Conservation (phyloP, 1,140 invertebrate species). For the Zaprionus africanus region DNA sequence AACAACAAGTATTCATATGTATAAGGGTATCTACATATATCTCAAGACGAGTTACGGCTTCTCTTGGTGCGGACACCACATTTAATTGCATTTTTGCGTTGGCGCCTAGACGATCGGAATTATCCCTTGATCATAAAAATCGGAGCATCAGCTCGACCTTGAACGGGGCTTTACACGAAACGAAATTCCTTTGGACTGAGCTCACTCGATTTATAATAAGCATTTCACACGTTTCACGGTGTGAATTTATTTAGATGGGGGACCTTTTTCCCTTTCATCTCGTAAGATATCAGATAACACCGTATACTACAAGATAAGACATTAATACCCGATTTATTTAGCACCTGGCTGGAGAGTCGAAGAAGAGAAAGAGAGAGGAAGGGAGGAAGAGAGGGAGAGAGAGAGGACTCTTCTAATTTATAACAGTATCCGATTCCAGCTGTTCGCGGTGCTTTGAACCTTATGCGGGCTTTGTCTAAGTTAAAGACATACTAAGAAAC, state of each 20-base stretch:
- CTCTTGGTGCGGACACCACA: slow-evolving; percentile 5
- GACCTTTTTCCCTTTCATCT: slow-evolving; percentile 55
- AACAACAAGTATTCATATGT: not conserved
- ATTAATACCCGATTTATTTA: slow-evolving; percentile 59
- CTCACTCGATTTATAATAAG: slow-evolving; percentile 27
- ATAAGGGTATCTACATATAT: not conserved
- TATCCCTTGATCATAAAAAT: slow-evolving; percentile 12
- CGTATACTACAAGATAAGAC: slow-evolving; percentile 30
- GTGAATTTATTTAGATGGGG: slow-evolving; percentile 59
- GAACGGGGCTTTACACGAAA: slow-evolving; percentile 38
- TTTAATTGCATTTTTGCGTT: slow-evolving; percentile 42
- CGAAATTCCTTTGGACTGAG: slow-evolving; percentile 64
- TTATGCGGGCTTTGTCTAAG: slow-evolving; percentile 5
- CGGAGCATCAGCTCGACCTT: slow-evolving; percentile 20
- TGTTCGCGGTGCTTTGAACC: slow-evolving; percentile 59
- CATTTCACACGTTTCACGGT: slow-evolving; percentile 59
- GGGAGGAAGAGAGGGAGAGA: not conserved
- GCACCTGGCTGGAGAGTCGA: slow-evolving; percentile 43
- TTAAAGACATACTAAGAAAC: not conserved
- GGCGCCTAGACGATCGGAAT: slow-evolving; percentile 39
- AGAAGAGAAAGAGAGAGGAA: not conserved
- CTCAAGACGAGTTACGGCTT: slow-evolving; percentile 3
- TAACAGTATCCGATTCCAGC: slow-evolving; percentile 23
- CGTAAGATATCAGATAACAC: slow-evolving; percentile 36
- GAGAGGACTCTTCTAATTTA: slow-evolving; percentile 33